Evolutionary conservation across 2,888 invertebrate genomes (phyloP).

Genomic region (Spodoptera littoralis): DNA sequence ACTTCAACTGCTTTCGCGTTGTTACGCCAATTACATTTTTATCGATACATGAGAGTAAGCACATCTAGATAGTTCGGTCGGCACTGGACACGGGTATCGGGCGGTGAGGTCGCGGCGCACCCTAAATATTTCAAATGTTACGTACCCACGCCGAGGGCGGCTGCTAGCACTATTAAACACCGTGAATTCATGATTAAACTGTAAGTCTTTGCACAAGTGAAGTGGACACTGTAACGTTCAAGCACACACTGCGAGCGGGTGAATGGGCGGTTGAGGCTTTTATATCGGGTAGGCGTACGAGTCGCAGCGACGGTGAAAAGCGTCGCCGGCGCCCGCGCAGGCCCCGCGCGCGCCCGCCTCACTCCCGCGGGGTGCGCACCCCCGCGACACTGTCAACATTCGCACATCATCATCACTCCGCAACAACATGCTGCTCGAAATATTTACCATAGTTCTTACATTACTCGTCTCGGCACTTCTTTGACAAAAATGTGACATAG

Average conservation of each 20-base stretch:
- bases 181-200: constrained; percentile 87
- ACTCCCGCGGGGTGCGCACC: constrained; percentile 52
- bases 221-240: constrained; percentile 87
- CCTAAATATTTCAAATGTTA: constrained; percentile 86
- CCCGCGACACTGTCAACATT: constrained; percentile 47
- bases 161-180: constrained; percentile 89
- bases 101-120: constrained; percentile 65
- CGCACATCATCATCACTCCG: constrained; percentile 38
- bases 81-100: constrained; percentile 62
- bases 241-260: constrained; percentile 89
- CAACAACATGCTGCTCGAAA: constrained; percentile 32
- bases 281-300: constrained; percentile 85
- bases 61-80: constrained; percentile 58
- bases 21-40: constrained; percentile 60
- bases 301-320: constrained; percentile 81
- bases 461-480: background rate
- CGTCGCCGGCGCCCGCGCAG: constrained; percentile 73
- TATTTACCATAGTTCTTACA: constrained; percentile 21
- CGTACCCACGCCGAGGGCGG: constrained; percentile 92
- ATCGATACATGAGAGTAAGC: constrained; percentile 56
- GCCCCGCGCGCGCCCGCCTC: constrained; percentile 60
- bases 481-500: too few species aligned
- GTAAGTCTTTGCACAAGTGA: constrained; percentile 85
- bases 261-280: constrained; percentile 87
- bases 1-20: constrained; percentile 73